A percentile compares a stretch with the other conserved stretches of the same genome.
Evolutionary conservation across 2,797 vertebrate species (phyloP).

Genomic region (Danio tinwini): DNA sequence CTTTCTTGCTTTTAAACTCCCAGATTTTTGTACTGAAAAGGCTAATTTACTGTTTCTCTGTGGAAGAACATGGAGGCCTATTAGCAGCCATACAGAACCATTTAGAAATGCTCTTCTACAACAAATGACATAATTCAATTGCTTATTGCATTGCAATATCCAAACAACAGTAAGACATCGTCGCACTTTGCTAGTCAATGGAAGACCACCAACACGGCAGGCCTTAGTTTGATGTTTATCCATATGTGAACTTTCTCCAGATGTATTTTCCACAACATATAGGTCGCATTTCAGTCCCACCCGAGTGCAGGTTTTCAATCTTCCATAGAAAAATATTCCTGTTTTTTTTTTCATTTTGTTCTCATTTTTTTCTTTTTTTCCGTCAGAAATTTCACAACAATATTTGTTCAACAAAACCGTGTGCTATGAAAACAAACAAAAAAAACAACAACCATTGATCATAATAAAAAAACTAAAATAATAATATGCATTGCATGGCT

Average conservation of each 20-base stretch:
- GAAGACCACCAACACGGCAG: conserved; percentile 67
- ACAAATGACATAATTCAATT: conserved; percentile 76
- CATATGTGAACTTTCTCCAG: conserved; percentile 27
- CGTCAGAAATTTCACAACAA: conserved; percentile 54
- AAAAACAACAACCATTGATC: conserved; percentile 71
- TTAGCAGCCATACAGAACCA: conserved; percentile 71
- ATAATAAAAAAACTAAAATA: conserved; percentile 75
- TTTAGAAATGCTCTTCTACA: conserved; percentile 74
- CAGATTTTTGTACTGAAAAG: conserved; percentile 40
- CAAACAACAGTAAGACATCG: conserved; percentile 81
- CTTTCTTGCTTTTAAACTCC: conserved; percentile 22
- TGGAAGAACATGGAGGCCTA: conserved; percentile 72
- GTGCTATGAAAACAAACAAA: conserved; percentile 69
- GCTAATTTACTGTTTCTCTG: conserved; percentile 41
- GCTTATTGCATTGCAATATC: conserved; percentile 83
- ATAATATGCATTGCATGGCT: conserved; percentile 80
- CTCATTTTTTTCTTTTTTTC: conserved; percentile 7
- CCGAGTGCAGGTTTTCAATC: conserved; percentile 65
- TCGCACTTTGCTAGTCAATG: conserved; percentile 77
- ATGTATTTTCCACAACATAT: conserved; percentile 35
- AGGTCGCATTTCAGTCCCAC: conserved; percentile 45
- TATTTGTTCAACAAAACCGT: conserved; percentile 63
- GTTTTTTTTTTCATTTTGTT: conserved; percentile 51
- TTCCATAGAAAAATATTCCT: conserved; percentile 74
- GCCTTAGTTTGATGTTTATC: conserved; percentile 42